Percentiles rank a stretch among this genome's conserved stretches.
phyloP scores from a whole-genome alignment of 2,113 vertebrate species.

The Prietella phreatophila region DNA sequence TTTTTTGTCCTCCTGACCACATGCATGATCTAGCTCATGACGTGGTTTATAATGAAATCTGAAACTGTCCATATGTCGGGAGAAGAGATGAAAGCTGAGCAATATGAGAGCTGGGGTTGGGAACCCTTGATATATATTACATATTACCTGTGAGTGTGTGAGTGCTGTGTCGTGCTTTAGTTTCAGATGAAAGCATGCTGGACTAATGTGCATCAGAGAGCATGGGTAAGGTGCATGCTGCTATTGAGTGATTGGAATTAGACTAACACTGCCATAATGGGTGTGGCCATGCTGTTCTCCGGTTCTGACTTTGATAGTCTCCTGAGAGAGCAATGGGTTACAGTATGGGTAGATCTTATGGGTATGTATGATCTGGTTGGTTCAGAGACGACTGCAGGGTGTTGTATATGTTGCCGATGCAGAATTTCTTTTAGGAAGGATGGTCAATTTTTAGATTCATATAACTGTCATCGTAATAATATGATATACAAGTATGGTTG shows the following conservation, averaged over 20 bases:
- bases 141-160: conserved; percentile 42
- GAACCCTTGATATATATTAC: conserved; percentile 36
- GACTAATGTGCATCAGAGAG: conserved; percentile 64
- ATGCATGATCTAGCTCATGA: not conserved
- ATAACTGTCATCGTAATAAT: not conserved
- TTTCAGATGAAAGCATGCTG: conserved; percentile 57
- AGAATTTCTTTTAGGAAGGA: not conserved
- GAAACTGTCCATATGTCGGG: not conserved
- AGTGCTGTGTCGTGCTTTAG: conserved; percentile 38
- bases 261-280: conserved; percentile 41
- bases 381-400: not conserved
- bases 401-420: not conserved
- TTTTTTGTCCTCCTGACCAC: not conserved
- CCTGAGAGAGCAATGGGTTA: not conserved
- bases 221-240: conserved; percentile 65
- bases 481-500: not conserved
- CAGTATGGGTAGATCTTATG: conserved; percentile 40
- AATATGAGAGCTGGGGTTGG: not conserved
- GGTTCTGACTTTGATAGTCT: not conserved
- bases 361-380: conserved; percentile 11
- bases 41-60: not conserved
- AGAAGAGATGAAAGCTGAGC: not conserved
- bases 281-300: conserved; percentile 36
- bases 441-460: not conserved
- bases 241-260: conserved; percentile 33